Evolutionary conservation across 2,797 vertebrate genomes (phyloP), one percentile per base, ranked within the genome.

Genomic region (Brachyrhaphis roseni): DNA sequence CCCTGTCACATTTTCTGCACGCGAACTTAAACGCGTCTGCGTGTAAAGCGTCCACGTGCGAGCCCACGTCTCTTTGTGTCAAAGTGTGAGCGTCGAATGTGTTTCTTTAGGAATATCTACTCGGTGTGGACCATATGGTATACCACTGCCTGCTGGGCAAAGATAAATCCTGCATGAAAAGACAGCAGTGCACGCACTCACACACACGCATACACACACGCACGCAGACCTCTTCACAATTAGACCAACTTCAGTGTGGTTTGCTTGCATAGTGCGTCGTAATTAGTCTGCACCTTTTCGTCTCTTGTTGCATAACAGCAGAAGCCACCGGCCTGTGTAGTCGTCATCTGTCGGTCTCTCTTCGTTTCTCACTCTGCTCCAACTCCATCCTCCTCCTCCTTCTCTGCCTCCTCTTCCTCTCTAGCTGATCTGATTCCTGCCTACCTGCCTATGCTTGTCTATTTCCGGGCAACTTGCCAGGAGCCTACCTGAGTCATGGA

Each of bases 121-220:
- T 88, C 89, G 20, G 20, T 78, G 78, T 82, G 80, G 87, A 93
- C 93, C 93, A 95, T 95, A 94, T 94, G 95, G 93, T 88, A 81
- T 84, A 86, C 82, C 83, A 84, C 76, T 92, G 92, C 93, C 93
- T 94, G 91, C 93, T 94, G 94, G 90, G 92, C 88, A 91, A 88
- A 90, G 91, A 95, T 93, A 94, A 94, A 93, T 91, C 93, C 90
- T 84, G 39, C 90, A 93, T 89, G 90, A 85, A 90, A 89, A 91
- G 82, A 71, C 89, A 88, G 82, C 70, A 88, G 84, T 43, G 57
- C 45, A 78, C 73, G 57, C 64, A 53, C 75, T 75, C 77, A 79
- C 68, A 72, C 74, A 78, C 79, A 78, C 78, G 80, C 46, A 82
- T 59, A 34, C 79, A 74, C 82, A 75, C 74, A 70, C 43, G 59